phyloP scores from a whole-genome alignment of 2,888 invertebrate genomes.

The Crioceris asparagi region DNA sequence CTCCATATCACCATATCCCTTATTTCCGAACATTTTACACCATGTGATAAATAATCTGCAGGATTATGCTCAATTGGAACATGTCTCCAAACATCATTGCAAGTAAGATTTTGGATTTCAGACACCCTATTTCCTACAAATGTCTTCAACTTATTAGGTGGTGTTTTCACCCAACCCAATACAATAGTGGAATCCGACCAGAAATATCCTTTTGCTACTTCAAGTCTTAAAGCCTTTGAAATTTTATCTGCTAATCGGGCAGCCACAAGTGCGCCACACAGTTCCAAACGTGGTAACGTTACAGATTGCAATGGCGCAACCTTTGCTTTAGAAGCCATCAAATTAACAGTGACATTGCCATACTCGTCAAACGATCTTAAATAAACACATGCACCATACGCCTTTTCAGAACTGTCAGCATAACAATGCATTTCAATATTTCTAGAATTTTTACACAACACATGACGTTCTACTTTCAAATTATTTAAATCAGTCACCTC shows the following conservation, averaged over 20 bases:
- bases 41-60: constrained; percentile 14
- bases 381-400: constrained; percentile 14
- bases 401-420: constrained; percentile 3
- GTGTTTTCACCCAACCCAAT: constrained; percentile 14
- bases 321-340: constrained; percentile 10
- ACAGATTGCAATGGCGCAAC: constrained; percentile 12
- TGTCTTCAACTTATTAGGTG: constrained; percentile 14
- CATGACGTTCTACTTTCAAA: constrained; percentile 11
- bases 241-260: constrained; percentile 10
- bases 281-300: constrained; percentile 15
- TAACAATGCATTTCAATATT: not conserved
- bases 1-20: constrained; percentile 11
- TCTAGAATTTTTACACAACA: constrained; percentile 8
- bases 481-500: constrained; percentile 12
- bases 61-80: constrained; percentile 16
- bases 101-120: constrained; percentile 13
- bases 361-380: constrained; percentile 1
- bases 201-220: constrained; percentile 7
- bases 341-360: not conserved
- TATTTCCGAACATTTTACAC: constrained; percentile 9
- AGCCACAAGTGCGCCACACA: constrained; percentile 13
- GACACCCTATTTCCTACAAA: constrained; percentile 16
- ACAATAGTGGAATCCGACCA: constrained; percentile 20
- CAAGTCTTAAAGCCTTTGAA: constrained; percentile 3
- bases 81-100: constrained; percentile 12